These are phyloP conservation scores for Hymenochirus boettgeri DNA, from an alignment of 2,113 vertebrate species.

Conservation along the genomic window DNA sequence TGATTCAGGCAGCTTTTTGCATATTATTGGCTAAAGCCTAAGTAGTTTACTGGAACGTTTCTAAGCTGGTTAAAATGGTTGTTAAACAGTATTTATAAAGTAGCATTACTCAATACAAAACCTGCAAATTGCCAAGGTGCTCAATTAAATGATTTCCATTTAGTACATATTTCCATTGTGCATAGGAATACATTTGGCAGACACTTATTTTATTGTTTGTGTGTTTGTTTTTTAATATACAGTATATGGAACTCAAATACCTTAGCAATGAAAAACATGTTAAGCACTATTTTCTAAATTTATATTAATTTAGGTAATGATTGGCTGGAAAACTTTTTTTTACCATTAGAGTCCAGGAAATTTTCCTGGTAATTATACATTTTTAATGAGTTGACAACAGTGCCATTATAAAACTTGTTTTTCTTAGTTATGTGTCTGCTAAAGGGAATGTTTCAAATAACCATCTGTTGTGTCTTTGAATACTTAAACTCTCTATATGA, in stretches of 20 bases:
- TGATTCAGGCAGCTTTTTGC: too few relatives aligned
- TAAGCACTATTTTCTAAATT: slow-evolving; percentile 54
- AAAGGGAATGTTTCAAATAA: slow-evolving; percentile 46
- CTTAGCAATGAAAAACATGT: slow-evolving; percentile 1
- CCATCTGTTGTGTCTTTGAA: slow-evolving; percentile 56
- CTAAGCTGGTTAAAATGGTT: too few relatives aligned
- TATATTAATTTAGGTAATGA: too few relatives aligned
- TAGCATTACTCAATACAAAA: slow-evolving; percentile 44
- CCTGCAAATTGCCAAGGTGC: slow-evolving; percentile 36
- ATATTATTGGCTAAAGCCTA: too few relatives aligned
- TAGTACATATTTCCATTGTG: slow-evolving; percentile 61
- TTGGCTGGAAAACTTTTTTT: too few relatives aligned
- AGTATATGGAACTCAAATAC: slow-evolving; percentile 12
- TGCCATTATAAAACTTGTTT: too few relatives aligned
- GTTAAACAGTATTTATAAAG: slow-evolving; percentile 38
- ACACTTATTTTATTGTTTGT: slow-evolving; percentile 59
- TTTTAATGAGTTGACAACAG: too few relatives aligned
- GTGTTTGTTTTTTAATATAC: slow-evolving; percentile 51
- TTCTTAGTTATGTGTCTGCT: too few relatives aligned
- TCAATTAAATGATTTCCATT: slow-evolving; percentile 16
- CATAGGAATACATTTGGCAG: slow-evolving; percentile 63
- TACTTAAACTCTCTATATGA: slow-evolving; percentile 55
- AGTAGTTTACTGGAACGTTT: too few relatives aligned
- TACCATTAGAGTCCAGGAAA: too few relatives aligned
- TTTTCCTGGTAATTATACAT: too few relatives aligned